Evolutionary conservation across 2,797 vertebrate genomes (phyloP).

Genomic region (Hybognathus amarus): DNA sequence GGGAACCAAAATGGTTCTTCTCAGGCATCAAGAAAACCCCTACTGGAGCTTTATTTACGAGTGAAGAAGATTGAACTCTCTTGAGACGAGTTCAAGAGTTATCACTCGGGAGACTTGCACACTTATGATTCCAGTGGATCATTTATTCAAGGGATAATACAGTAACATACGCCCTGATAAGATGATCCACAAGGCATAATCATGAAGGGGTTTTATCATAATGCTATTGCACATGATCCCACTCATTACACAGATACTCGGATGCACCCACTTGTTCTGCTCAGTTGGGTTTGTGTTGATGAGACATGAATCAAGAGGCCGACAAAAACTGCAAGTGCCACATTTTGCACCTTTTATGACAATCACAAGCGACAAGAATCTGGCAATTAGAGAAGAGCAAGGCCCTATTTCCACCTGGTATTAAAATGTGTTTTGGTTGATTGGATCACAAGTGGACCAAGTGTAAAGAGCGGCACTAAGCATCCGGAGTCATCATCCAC

Average conservation of each 20-base stretch:
- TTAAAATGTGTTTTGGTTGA: no score
- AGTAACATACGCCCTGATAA: slow-evolving; percentile 14
- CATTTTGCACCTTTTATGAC: neutral
- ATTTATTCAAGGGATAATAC: neutral
- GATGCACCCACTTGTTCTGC: neutral
- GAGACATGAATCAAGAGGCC: neutral
- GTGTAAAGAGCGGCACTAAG: rapidly evolving
- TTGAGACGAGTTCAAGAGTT: neutral
- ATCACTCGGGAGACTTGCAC: neutral
- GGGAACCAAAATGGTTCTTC: no score
- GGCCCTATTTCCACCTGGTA: no score
- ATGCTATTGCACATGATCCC: neutral
- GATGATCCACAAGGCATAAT: neutral
- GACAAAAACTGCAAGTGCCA: neutral
- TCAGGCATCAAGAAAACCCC: no score
- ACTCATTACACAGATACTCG: neutral
- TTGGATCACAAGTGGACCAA: no score
- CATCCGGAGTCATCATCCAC: rapidly evolving
- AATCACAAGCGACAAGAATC: neutral
- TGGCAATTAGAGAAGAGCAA: neutral
- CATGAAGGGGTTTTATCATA: neutral
- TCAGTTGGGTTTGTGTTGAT: neutral
- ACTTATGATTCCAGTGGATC: neutral
- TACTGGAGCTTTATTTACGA: no score
- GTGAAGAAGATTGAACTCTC: no score